Evolutionary conservation across 2,797 vertebrate genomes (phyloP).

Genomic region (Eulemur coronatus): DNA sequence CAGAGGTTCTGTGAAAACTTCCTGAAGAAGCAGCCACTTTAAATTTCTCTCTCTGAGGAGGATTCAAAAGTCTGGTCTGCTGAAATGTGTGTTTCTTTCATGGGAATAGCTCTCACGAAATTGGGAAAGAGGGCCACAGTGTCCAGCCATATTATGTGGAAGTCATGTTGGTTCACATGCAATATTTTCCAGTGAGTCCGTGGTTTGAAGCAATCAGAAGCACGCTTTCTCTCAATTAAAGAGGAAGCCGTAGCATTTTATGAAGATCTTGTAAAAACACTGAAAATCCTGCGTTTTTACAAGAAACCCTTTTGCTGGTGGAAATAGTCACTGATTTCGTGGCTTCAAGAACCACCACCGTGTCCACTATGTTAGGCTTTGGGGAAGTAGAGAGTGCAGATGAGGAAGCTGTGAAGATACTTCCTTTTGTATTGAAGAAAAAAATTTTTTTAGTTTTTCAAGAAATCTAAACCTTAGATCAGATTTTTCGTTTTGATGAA

Average conservation of each 20-base stretch:
- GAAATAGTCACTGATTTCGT: background rate
- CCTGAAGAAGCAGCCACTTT: background rate
- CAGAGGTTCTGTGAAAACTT: background rate
- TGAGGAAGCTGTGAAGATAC: background rate
- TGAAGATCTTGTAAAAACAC: background rate
- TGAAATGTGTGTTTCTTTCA: background rate
- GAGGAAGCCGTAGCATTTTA: background rate
- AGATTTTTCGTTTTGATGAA: background rate
- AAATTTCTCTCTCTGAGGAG: background rate
- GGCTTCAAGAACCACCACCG: background rate
- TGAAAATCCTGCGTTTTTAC: background rate
- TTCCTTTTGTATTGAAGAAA: slow-evolving; percentile 10
- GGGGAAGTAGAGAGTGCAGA: background rate
- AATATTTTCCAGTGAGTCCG: background rate
- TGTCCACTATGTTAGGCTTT: background rate
- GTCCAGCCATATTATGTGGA: background rate
- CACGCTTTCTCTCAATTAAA: background rate
- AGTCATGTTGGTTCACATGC: background rate
- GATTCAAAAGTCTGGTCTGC: background rate
- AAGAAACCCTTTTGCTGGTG: background rate
- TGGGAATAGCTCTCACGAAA: background rate
- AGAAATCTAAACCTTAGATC: slow-evolving; percentile 13
- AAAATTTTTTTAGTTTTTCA: background rate
- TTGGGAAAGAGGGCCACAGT: background rate
- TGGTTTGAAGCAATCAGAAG: background rate